phyloP scores from a whole-genome alignment of 37 sponge, comb jelly and placozoan genomes.

The Lycopodina hypogea region DNA sequence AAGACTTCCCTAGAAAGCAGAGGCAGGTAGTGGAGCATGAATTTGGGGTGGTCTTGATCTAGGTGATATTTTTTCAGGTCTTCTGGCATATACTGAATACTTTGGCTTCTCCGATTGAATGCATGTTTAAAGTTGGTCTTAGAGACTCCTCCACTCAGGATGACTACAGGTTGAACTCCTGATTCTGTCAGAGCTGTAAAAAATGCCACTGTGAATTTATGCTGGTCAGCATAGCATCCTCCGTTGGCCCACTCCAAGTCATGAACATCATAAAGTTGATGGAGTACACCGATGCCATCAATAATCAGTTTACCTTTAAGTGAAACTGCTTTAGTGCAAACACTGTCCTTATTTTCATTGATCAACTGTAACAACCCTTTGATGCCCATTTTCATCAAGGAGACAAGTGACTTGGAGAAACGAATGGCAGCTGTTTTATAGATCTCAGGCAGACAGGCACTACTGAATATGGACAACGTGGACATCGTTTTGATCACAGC shows the following conservation, averaged over 20 bases:
- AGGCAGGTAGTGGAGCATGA: not conserved
- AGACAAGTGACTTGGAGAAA: too few relatives aligned
- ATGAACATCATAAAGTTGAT: not conserved
- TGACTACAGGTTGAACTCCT: not conserved
- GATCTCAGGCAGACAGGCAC: too few relatives aligned
- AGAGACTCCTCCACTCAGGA: slow-evolving; percentile 1
- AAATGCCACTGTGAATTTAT: not conserved
- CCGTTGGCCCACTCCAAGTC: slow-evolving; percentile 12
- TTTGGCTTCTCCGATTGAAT: not conserved
- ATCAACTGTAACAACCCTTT: not conserved
- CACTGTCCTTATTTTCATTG: not conserved
- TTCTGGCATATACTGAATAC: not conserved
- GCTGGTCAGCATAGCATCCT: slow-evolving; percentile 1
- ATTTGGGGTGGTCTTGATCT: not conserved
- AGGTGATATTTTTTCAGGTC: not conserved
- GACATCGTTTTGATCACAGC: too few relatives aligned
- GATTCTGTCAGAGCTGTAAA: not conserved
- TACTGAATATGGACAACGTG: too few relatives aligned
- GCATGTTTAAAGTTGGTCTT: not conserved
- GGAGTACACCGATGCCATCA: slow-evolving; percentile 1
- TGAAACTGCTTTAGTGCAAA: not conserved
- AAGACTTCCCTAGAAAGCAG: not conserved
- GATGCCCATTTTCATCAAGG: slow-evolving; percentile 11
- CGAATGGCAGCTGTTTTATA: too few relatives aligned
- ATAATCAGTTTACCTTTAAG: slow-evolving; percentile 8